A percentile compares a stretch with the other conserved stretches of the same genome.
These are phyloP conservation scores for Hirudo medicinalis DNA, from an alignment of 1,140 invertebrate genomes.

Conservation along the genomic window DNA sequence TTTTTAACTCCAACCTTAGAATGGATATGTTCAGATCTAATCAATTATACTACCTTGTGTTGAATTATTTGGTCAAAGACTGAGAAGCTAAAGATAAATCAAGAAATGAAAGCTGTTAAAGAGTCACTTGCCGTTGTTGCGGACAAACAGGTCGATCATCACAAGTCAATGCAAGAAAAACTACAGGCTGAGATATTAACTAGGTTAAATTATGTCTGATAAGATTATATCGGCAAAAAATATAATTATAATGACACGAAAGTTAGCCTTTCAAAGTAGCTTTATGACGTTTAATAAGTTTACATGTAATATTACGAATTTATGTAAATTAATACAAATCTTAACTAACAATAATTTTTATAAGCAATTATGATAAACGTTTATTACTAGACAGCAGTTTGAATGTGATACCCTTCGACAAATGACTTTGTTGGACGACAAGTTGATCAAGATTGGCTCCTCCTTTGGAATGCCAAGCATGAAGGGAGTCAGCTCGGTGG, in stretches of 20 bases:
- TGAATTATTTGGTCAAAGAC: not conserved
- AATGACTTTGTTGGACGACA: constrained; percentile 1
- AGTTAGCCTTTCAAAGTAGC: too few species aligned
- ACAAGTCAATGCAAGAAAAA: constrained; percentile 10
- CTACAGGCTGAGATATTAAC: constrained; percentile 9
- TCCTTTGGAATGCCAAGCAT: not conserved
- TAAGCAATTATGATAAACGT: not conserved
- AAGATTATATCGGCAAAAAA: too few species aligned
- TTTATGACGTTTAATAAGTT: too few species aligned
- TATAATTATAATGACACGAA: too few species aligned
- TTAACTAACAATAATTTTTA: not conserved
- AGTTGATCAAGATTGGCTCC: constrained; percentile 7
- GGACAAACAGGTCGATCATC: constrained; percentile 3
- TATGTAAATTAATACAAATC: too few species aligned
- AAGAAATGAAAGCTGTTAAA: not conserved
- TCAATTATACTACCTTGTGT: not conserved
- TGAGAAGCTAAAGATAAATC: not conserved
- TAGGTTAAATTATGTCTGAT: not conserved
- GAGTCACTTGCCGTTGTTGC: not conserved
- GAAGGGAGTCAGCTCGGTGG: too few species aligned
- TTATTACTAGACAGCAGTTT: constrained; percentile 1
- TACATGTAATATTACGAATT: too few species aligned
- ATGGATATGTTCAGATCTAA: too few species aligned
- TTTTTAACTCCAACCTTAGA: not conserved
- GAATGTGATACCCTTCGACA: constrained; percentile 1